Conservation (phyloP, 2,888 invertebrate genomes). For the Agonopterix heracliana region DNA sequence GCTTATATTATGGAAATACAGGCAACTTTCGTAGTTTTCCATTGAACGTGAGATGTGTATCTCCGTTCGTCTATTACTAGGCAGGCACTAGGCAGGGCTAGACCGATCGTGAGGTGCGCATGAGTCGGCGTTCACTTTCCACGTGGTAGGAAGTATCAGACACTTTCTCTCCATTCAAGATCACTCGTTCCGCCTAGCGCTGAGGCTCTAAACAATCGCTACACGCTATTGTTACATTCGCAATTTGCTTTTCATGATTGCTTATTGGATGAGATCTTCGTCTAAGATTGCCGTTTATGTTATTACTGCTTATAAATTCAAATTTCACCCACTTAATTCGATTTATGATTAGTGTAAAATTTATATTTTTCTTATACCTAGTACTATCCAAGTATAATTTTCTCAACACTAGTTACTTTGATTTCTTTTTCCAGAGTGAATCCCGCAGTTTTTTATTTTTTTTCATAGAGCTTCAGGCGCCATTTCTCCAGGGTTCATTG, state of each 20-base stretch:
- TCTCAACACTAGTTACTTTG: too few relatives aligned
- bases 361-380: too few relatives aligned
- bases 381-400: too few relatives aligned
- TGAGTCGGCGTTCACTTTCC: slow-evolving; percentile 62
- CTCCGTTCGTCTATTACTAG: slow-evolving; percentile 23
- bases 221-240: slow-evolving; percentile 33
- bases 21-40: slow-evolving; percentile 34
- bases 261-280: slow-evolving; percentile 9
- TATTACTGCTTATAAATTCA: background rate
- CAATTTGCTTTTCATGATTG: slow-evolving; percentile 23
- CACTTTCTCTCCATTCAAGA: slow-evolving; percentile 74
- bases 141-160: slow-evolving; percentile 62
- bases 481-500: slow-evolving; percentile 60
- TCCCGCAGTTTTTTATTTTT: background rate
- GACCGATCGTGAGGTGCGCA: slow-evolving; percentile 26
- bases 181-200: slow-evolving; percentile 54
- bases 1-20: slow-evolving; percentile 8
- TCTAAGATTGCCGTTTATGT: background rate
- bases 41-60: slow-evolving; percentile 46
- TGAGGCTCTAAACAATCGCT: slow-evolving; percentile 39
- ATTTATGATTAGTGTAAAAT: too few relatives aligned
- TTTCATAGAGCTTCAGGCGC: slow-evolving; percentile 55
- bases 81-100: slow-evolving; percentile 29
- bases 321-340: too few relatives aligned
- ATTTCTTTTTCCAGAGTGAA: background rate